These are phyloP conservation scores for Cyclophora albipunctata DNA, from an alignment of 2,888 invertebrate genomes.

Conservation along the genomic window DNA sequence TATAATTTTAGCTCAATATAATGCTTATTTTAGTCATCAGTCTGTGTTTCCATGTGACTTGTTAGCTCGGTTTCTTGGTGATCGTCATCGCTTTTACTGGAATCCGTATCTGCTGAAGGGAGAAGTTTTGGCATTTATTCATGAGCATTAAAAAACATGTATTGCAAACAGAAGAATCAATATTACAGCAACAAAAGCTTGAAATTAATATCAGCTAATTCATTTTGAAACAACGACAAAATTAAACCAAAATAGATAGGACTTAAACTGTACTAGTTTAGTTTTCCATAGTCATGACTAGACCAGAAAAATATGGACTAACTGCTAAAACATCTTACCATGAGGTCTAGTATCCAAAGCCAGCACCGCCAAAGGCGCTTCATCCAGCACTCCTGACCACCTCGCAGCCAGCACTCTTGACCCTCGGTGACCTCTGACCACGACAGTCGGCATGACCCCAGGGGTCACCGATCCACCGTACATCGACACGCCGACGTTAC, in stretches of 20 bases:
- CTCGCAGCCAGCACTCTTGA: slow-evolving; percentile 62
- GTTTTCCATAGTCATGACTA: too few relatives aligned
- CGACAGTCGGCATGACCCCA: slow-evolving; percentile 56
- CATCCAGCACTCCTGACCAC: slow-evolving; percentile 68
- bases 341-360: slow-evolving; percentile 61
- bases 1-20: too few relatives aligned
- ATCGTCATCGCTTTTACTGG: slow-evolving; percentile 52
- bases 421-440: slow-evolving; percentile 59
- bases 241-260: too few relatives aligned
- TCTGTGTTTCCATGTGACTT: slow-evolving; percentile 53
- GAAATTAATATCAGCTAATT: too few relatives aligned
- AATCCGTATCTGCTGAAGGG: slow-evolving; percentile 48
- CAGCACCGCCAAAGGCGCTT: slow-evolving; percentile 59
- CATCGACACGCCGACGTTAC: slow-evolving; percentile 68
- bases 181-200: too few relatives aligned
- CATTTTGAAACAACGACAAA: too few relatives aligned
- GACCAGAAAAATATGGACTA: too few relatives aligned
- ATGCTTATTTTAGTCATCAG: slow-evolving; percentile 22
- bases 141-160: background rate
- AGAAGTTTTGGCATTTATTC: background rate
- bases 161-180: background rate
- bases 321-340: slow-evolving; percentile 30
- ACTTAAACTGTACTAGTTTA: too few relatives aligned
- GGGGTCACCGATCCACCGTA: slow-evolving; percentile 51
- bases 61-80: slow-evolving; percentile 54